A percentile compares a stretch with the other conserved stretches of the same genome.
Conservation (phyloP, 2,797 vertebrate species). For the Rhinichthys osculus region DNA sequence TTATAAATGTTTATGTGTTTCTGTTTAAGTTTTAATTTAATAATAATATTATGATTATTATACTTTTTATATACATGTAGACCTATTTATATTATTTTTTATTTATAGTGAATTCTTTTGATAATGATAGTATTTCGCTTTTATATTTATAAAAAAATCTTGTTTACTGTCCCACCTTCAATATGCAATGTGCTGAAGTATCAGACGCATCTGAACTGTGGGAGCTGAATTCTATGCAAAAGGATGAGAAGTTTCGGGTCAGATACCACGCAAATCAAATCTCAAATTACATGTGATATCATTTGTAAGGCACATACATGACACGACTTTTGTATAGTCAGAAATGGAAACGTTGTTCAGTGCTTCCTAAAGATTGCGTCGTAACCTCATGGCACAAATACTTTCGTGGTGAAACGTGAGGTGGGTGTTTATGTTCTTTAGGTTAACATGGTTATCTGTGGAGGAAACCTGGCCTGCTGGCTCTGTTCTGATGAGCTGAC, state of each 20-base stretch:
- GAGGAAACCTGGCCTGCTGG: constrained; percentile 70
- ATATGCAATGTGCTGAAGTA: background rate
- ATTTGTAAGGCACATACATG: background rate
- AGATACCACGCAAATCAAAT: background rate
- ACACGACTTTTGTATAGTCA: constrained; percentile 24
- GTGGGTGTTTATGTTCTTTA: constrained; percentile 76
- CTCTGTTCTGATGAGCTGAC: constrained; percentile 57
- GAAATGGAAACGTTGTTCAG: constrained; percentile 33
- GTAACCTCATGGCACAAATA: constrained; percentile 59
- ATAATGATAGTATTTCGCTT: background rate
- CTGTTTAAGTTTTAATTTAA: background rate
- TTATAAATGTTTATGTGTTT: background rate
- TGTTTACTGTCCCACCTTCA: constrained; percentile 30
- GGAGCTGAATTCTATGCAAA: constrained; percentile 36
- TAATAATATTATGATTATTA: background rate
- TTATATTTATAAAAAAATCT: constrained; percentile 5
- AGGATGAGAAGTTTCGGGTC: constrained; percentile 12
- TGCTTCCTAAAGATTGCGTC: constrained; percentile 44
- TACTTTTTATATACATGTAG: background rate
- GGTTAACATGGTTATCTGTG: constrained; percentile 78
- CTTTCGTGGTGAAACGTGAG: constrained; percentile 69
- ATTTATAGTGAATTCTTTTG: background rate
- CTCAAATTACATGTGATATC: constrained; percentile 20
- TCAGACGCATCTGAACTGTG: constrained; percentile 25
- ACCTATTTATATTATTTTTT: background rate